Conservation (phyloP, 1,140 invertebrate species). For the Manduca sexta region DNA sequence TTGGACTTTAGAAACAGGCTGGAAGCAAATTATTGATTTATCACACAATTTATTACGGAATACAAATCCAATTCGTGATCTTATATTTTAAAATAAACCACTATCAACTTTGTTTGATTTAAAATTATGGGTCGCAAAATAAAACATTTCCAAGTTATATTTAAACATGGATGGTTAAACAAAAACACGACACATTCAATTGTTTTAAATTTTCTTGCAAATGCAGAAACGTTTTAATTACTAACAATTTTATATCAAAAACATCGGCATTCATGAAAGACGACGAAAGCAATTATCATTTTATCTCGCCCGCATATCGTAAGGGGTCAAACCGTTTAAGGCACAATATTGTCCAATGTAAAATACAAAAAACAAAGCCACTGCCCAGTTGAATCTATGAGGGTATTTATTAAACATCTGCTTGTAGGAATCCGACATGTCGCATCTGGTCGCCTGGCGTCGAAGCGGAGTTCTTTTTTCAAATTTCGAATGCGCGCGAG, state of each 20-base stretch:
- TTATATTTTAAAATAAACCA: too few relatives aligned
- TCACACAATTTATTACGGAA: too few relatives aligned
- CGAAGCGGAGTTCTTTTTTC: constrained; percentile 45
- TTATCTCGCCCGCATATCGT: constrained; percentile 55
- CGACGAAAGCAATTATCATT: constrained; percentile 36
- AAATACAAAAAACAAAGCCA: constrained; percentile 50
- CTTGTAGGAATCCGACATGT: constrained; percentile 64
- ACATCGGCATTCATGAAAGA: constrained; percentile 20
- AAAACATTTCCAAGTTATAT: too few relatives aligned
- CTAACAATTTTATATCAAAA: constrained; percentile 23
- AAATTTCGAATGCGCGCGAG: constrained; percentile 62
- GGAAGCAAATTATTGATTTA: too few relatives aligned
- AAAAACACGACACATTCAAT: too few relatives aligned
- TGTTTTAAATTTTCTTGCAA: too few relatives aligned
- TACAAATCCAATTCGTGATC: too few relatives aligned
- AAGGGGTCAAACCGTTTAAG: constrained; percentile 48
- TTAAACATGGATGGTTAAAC: too few relatives aligned
- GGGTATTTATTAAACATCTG: constrained; percentile 67
- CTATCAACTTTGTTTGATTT: too few relatives aligned
- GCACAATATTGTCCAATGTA: constrained; percentile 46
- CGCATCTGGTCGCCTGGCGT: constrained; percentile 62
- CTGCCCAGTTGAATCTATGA: constrained; percentile 60
- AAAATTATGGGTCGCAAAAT: too few relatives aligned
- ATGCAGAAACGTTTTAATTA: constrained; percentile 10
- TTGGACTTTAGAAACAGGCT: too few relatives aligned